Percentiles rank a stretch among this genome's conserved stretches.
These are phyloP conservation scores for Haemorhous mexicanus DNA, from an alignment of 2,113 vertebrate genomes.

Conservation along the genomic window DNA sequence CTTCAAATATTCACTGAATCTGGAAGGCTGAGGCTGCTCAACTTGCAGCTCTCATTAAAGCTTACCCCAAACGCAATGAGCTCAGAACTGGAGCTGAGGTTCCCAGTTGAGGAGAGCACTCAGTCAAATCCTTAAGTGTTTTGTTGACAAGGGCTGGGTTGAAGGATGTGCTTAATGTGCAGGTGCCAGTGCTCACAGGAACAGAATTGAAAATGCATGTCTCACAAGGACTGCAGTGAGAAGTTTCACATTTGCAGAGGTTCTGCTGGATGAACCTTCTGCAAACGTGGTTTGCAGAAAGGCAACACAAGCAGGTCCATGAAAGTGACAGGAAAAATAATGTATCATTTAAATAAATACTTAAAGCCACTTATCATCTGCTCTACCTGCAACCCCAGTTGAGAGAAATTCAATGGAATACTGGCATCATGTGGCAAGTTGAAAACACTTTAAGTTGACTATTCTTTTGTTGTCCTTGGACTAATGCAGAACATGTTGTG, in stretches of 20 bases:
- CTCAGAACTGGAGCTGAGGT: neutral
- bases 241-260: neutral
- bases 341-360: neutral
- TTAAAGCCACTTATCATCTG: neutral
- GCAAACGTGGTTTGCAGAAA: neutral
- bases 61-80: neutral
- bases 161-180: conserved; percentile 54
- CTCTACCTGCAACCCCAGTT: neutral
- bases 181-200: conserved; percentile 45
- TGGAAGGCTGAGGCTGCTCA: neutral
- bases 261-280: neutral
- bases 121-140: conserved; percentile 31
- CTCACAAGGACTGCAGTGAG: neutral
- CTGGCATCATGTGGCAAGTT: neutral
- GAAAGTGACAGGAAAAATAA: neutral
- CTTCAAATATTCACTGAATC: neutral
- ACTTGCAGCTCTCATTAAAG: neutral
- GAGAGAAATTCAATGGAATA: conserved; percentile 7
- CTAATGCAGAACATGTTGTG: neutral
- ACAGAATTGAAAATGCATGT: neutral
- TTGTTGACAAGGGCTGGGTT: conserved; percentile 25
- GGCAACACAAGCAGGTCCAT: neutral
- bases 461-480: neutral
- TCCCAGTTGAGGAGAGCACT: conserved; percentile 18
- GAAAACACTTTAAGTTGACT: neutral